phyloP scores from a whole-genome alignment of 2,888 invertebrate species.

The Pandemis corylana region DNA sequence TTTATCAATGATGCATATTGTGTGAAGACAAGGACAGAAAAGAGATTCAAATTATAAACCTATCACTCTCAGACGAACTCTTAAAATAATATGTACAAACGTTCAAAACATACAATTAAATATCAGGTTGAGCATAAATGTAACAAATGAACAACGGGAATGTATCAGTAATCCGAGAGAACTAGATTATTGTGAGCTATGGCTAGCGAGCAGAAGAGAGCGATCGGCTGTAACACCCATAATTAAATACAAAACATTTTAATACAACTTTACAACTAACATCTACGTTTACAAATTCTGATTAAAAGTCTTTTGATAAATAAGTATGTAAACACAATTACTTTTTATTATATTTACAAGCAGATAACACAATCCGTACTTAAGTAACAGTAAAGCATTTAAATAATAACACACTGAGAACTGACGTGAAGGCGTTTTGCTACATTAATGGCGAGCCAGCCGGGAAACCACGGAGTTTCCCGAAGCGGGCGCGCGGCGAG shows the following conservation, averaged over 20 bases:
- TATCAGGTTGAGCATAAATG: slow-evolving; percentile 63
- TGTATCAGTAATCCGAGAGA: slow-evolving; percentile 60
- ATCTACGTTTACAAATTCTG: slow-evolving; percentile 81
- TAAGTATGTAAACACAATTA: slow-evolving; percentile 83
- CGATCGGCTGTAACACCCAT: slow-evolving; percentile 81
- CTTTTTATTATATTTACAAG: slow-evolving; percentile 82
- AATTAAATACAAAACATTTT: slow-evolving; percentile 83
- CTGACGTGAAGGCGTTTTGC: slow-evolving; percentile 83
- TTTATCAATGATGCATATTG: slow-evolving; percentile 35
- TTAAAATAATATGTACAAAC: slow-evolving; percentile 84
- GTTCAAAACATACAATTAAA: slow-evolving; percentile 78
- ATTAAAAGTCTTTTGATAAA: slow-evolving; percentile 76
- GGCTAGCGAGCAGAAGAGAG: slow-evolving; percentile 79
- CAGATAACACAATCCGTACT: slow-evolving; percentile 81
- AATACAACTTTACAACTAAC: slow-evolving; percentile 84
- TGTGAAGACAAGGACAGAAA: slow-evolving; percentile 59
- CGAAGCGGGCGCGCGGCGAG: slow-evolving; percentile 22
- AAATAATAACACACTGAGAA: slow-evolving; percentile 85
- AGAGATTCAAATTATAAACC: slow-evolving; percentile 78
- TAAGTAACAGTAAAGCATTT: slow-evolving; percentile 80
- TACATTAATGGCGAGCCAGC: slow-evolving; percentile 78
- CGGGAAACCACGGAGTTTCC: neutral
- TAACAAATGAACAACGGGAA: slow-evolving; percentile 55
- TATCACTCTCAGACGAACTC: slow-evolving; percentile 80
- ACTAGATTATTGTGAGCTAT: slow-evolving; percentile 70